Evolutionary conservation across 2,888 invertebrate species (phyloP).

Genomic region (Schrankia costaestrigalis): DNA sequence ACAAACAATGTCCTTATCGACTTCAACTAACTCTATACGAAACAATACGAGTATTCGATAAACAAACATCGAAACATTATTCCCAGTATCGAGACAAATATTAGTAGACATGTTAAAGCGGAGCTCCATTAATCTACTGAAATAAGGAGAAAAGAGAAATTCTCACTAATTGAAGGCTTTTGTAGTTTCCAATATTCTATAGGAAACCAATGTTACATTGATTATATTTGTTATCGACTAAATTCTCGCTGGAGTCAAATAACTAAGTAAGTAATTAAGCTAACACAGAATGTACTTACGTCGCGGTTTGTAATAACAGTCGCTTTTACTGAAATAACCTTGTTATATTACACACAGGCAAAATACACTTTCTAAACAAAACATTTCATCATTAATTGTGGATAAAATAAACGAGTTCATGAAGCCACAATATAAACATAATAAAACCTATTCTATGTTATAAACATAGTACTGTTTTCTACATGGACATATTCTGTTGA

Average conservation of each 20-base stretch:
- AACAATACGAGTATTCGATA: no score
- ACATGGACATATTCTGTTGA: no score
- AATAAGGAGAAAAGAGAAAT: slow-evolving; percentile 28
- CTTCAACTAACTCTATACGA: no score
- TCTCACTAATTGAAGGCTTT: slow-evolving; percentile 29
- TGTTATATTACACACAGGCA: no score
- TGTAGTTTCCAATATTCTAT: slow-evolving; percentile 13
- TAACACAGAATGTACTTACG: slow-evolving; percentile 8
- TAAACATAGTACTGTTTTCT: no score
- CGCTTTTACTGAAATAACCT: slow-evolving; percentile 1
- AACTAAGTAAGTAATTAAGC: slow-evolving; percentile 10
- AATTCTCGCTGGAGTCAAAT: slow-evolving; percentile 6
- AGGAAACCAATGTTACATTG: slow-evolving; percentile 6
- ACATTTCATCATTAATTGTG: no score
- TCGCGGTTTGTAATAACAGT: slow-evolving; percentile 6
- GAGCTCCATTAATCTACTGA: slow-evolving; percentile 23
- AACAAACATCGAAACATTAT: no score
- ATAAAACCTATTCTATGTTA: no score
- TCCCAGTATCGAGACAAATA: slow-evolving; percentile 11
- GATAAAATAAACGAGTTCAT: no score
- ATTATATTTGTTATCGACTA: slow-evolving; percentile 7
- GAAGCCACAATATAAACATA: no score
- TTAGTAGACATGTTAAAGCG: slow-evolving; percentile 7
- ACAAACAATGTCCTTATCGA: no score
- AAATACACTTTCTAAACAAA: no score